A percentile compares a stretch with the other conserved stretches of the same genome.
Conservation (phyloP, 2,113 vertebrate genomes). For the Suricata suricatta region DNA sequence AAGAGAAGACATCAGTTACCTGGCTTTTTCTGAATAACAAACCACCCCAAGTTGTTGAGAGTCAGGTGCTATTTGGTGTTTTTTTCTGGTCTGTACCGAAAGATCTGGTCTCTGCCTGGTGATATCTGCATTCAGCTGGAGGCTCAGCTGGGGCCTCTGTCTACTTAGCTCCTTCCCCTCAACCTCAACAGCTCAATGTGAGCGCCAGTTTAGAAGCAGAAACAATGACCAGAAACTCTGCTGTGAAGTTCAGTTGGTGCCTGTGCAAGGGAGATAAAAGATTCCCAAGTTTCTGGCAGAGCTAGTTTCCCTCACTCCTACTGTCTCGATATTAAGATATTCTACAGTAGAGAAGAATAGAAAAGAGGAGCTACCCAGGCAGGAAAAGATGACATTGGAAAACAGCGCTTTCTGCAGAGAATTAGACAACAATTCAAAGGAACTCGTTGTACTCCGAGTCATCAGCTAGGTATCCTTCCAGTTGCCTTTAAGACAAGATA, state of each 20-base stretch:
- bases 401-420: neutral
- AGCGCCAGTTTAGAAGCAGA: neutral
- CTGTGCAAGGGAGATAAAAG: neutral
- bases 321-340: neutral
- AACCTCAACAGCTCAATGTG: neutral
- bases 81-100: neutral
- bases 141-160: neutral
- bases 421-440: neutral
- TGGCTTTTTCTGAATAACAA: neutral
- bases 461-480: neutral
- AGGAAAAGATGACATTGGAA: neutral
- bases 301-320: neutral
- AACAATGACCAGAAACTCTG: neutral
- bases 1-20: neutral
- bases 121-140: neutral
- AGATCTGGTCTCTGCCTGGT: neutral
- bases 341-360: neutral
- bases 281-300: neutral
- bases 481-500: neutral
- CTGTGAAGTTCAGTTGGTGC: neutral
- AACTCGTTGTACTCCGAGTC: neutral
- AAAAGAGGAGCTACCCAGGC: neutral
- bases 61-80: neutral
- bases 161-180: neutral
- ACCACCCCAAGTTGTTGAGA: neutral